Conservation (phyloP, 2,113 vertebrate genomes). For the Apistogramma diplotaenia region DNA sequence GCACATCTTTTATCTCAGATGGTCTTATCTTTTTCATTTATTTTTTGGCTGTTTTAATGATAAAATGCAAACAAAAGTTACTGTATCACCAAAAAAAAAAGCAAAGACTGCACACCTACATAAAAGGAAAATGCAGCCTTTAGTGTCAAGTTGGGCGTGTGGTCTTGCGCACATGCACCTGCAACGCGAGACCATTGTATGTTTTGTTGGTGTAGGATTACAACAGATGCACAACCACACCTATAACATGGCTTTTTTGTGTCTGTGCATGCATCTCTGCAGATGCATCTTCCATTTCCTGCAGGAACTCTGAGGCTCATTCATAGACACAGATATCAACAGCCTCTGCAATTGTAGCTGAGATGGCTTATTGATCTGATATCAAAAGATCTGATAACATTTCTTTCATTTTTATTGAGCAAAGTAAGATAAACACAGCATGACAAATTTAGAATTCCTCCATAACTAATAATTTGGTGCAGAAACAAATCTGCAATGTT, state of each 20-base stretch:
- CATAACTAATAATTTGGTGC: not conserved
- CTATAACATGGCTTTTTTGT: not conserved
- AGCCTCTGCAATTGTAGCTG: not conserved
- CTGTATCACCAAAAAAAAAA: not conserved
- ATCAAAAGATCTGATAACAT: not conserved
- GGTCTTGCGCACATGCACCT: constrained; percentile 11
- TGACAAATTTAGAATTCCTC: not conserved
- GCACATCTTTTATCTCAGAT: not conserved
- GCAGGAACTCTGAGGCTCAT: constrained; percentile 22
- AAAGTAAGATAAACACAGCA: not conserved
- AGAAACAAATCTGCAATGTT: not conserved
- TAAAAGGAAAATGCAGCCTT: not conserved
- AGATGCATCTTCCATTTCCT: constrained; percentile 54
- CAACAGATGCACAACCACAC: constrained; percentile 8
- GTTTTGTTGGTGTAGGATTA: constrained; percentile 7
- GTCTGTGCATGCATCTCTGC: constrained; percentile 32
- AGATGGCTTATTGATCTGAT: not conserved
- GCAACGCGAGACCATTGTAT: constrained; percentile 18
- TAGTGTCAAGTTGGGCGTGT: not conserved
- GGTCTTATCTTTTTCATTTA: not conserved
- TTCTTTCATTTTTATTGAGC: not conserved
- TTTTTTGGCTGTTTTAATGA: not conserved
- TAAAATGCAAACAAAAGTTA: not conserved
- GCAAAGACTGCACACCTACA: not conserved
- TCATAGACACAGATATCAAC: not conserved